Evolutionary conservation across 2,113 vertebrate genomes (phyloP).

Genomic region (Rhinichthys klamathensis): DNA sequence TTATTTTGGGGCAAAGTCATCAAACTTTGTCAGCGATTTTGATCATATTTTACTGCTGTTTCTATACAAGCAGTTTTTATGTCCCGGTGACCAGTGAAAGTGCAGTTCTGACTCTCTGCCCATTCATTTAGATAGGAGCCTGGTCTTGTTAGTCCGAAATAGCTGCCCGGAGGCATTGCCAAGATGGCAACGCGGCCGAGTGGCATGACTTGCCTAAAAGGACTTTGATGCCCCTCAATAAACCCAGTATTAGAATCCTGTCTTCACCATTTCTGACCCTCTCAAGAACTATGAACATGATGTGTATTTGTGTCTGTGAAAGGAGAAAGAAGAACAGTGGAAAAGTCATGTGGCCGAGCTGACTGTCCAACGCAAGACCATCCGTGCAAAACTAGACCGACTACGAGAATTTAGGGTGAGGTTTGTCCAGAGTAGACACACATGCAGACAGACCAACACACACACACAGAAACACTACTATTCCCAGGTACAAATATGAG

Average conservation of each 20-base stretch:
- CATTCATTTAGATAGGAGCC: no score
- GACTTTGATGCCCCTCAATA: no score
- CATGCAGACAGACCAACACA: conserved; percentile 11
- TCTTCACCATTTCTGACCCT: not conserved
- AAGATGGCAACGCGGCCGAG: no score
- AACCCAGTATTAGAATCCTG: not conserved
- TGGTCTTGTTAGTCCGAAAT: no score
- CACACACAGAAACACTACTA: conserved; percentile 10
- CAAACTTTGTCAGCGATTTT: no score
- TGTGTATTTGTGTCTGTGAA: conserved; percentile 11
- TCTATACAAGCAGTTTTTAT: no score
- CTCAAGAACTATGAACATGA: not conserved
- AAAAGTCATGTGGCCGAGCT: conserved; percentile 62
- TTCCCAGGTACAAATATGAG: conserved; percentile 45
- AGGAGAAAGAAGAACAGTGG: conserved; percentile 76
- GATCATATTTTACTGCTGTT: no score
- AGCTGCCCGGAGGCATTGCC: no score
- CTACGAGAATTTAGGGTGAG: conserved; percentile 74
- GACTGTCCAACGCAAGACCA: conserved; percentile 65
- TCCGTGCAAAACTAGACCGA: conserved; percentile 66
- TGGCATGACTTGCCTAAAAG: no score
- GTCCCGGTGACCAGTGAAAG: no score
- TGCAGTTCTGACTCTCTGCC: no score
- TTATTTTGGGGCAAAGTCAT: no score
- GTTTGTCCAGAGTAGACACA: conserved; percentile 13